These are phyloP conservation scores for Terrapene triunguis DNA, from an alignment of 2,113 vertebrate genomes.

Conservation along the genomic window DNA sequence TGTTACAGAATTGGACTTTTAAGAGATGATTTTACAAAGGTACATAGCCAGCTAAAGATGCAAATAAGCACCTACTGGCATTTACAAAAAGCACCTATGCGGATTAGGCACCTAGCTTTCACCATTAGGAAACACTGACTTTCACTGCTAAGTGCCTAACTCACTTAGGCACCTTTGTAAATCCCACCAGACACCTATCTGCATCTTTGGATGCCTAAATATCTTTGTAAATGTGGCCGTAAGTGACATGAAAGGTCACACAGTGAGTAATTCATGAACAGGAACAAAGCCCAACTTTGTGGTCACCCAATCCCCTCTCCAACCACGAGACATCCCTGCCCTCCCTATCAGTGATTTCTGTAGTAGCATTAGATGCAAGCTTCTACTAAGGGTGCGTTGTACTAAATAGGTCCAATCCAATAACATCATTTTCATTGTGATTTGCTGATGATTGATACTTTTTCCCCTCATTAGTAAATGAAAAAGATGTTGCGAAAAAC, in stretches of 20 bases:
- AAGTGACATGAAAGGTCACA: not conserved
- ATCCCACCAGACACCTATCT: not conserved
- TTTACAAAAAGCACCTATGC: not conserved
- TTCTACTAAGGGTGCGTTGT: not conserved
- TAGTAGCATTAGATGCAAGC: not conserved
- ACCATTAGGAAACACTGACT: not conserved
- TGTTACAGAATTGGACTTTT: not conserved
- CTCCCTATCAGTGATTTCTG: not conserved
- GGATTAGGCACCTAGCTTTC: not conserved
- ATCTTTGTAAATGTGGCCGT: not conserved
- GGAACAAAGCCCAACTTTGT: not conserved
- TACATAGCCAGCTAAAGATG: not conserved
- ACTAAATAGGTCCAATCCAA: slow-evolving; percentile 1
- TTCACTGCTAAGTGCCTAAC: not conserved
- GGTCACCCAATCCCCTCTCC: not conserved
- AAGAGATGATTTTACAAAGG: fast-evolving
- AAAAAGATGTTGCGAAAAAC: slow-evolving; percentile 42
- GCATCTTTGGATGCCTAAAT: not conserved
- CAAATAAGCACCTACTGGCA: not conserved
- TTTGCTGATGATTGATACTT: slow-evolving; percentile 23
- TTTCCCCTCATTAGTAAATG: slow-evolving; percentile 65
- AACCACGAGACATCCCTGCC: not conserved
- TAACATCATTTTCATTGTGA: slow-evolving; percentile 20
- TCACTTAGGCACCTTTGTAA: not conserved
- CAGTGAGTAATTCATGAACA: not conserved